A percentile compares a stretch with the other conserved stretches of the same genome.
Conservation (phyloP, 2,113 vertebrate genomes). For the Chloebia gouldiae region DNA sequence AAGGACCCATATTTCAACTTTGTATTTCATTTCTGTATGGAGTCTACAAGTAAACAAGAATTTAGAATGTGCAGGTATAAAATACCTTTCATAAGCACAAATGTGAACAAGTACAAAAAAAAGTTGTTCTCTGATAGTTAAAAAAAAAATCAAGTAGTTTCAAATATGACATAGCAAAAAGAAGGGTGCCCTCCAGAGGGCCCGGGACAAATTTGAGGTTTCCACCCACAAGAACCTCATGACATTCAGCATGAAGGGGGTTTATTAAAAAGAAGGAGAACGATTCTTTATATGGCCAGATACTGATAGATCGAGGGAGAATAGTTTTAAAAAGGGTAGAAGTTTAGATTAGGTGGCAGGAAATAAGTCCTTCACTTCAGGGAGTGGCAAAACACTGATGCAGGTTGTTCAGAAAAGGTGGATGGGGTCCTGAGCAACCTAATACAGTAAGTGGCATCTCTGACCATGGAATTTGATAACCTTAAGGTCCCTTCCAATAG, state of each 20-base stretch:
- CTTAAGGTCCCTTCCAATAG: background rate
- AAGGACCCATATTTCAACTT: background rate
- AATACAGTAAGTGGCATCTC: fast-evolving
- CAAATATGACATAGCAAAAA: background rate
- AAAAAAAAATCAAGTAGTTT: background rate
- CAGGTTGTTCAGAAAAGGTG: background rate
- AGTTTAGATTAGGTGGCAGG: background rate
- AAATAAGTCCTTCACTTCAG: background rate
- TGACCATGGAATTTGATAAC: background rate
- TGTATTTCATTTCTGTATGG: background rate
- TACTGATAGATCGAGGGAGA: background rate
- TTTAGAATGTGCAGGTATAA: background rate
- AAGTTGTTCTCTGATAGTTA: background rate
- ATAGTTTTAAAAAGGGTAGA: background rate
- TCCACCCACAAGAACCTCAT: background rate
- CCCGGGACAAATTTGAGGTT: background rate
- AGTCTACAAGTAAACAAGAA: background rate
- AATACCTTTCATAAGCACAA: background rate
- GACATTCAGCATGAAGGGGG: background rate
- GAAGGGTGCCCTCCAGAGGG: background rate
- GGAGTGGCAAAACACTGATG: background rate
- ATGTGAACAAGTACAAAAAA: background rate
- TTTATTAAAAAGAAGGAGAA: background rate
- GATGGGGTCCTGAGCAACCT: too few relatives aligned
- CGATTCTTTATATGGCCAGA: background rate